Base-by-base conservation (phyloP, 1,140 invertebrate species). In the Bombyx mandarina region DNA sequence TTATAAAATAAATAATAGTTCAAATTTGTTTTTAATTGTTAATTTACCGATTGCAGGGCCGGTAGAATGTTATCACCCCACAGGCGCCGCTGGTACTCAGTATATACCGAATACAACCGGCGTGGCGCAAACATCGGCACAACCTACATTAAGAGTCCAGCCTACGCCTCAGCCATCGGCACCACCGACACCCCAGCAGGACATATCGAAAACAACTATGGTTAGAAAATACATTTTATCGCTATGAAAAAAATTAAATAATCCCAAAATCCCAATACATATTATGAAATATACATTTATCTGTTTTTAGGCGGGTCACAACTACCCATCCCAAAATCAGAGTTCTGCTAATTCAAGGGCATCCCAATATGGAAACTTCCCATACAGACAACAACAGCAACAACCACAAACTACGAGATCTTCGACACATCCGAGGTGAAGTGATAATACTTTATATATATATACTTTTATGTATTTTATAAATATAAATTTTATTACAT, bases 151-250 rank as follows among this genome's bases (percentile, higher is more conserved):
- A 59, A 66, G 80, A 45, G 73, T 69, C 0, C 80, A 79, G 58
- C 69, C 68, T 42, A 69, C 75, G 26, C 73, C 80, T 18, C 81
- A 81, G 61, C 79, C 81, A 2, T 81, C 79, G 26, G 79, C 82
- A 54, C 79, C 82, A 42, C 78, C 81, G 53, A 74, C 79, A 60
- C 75, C 76, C 12, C 79, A 74, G 42, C 79, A 76, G 52, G 81
- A 86, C 56, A 71, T 86, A 62, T 73, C 79, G 6, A 83, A 86
- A 63, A 79, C 71, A 12, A 72, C 73, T 9, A 77, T 85, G 78
- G 82, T 85, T 56, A 62, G 63, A 61, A 7, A 45, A 12, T 18
- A 22, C 22, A 6, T 0, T n/a, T 51, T 51, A 8, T 12, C 10
- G 8, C 8, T 51, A 51, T 12, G 3, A 51, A 51, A 18, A 51